These are phyloP conservation scores for Chalcis sispes DNA, from an alignment of 2,888 invertebrate species.

Conservation along the genomic window DNA sequence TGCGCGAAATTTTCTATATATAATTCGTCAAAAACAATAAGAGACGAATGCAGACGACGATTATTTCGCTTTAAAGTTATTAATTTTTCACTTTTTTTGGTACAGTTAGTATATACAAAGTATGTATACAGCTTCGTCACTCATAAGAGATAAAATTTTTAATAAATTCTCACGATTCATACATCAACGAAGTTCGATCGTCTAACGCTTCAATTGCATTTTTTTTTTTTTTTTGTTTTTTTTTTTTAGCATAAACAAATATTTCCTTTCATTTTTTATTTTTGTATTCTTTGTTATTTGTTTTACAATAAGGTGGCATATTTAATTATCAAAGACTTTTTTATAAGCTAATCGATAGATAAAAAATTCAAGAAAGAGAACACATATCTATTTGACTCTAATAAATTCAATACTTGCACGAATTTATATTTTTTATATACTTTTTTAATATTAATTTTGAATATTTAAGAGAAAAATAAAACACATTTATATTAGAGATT, in stretches of 20 bases:
- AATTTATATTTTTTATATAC: not conserved
- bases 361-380: conserved; percentile 27
- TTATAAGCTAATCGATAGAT: conserved; percentile 8
- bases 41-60: conserved; percentile 50
- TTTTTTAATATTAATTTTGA: not conserved
- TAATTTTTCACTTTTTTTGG: conserved; percentile 16
- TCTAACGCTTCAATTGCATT: conserved; percentile 17
- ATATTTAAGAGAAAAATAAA: not conserved
- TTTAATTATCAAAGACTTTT: conserved; percentile 35
- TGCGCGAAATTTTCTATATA: conserved; percentile 30
- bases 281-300: conserved; percentile 10
- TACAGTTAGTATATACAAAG: conserved; percentile 53
- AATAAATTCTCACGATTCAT: conserved; percentile 19
- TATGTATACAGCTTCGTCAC: conserved; percentile 44
- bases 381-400: conserved; percentile 4
- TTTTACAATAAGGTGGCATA: conserved; percentile 44
- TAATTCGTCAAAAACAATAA: conserved; percentile 46
- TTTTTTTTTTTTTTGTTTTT: not conserved
- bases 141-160: conserved; percentile 26
- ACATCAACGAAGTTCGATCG: conserved; percentile 26
- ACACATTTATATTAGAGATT: too few species aligned
- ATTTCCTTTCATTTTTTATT: too few species aligned
- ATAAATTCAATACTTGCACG: not conserved
- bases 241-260: too few species aligned
- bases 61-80: conserved; percentile 40